Evolutionary conservation across 2,113 vertebrate species (phyloP).

Genomic region (Saguinus midas): DNA sequence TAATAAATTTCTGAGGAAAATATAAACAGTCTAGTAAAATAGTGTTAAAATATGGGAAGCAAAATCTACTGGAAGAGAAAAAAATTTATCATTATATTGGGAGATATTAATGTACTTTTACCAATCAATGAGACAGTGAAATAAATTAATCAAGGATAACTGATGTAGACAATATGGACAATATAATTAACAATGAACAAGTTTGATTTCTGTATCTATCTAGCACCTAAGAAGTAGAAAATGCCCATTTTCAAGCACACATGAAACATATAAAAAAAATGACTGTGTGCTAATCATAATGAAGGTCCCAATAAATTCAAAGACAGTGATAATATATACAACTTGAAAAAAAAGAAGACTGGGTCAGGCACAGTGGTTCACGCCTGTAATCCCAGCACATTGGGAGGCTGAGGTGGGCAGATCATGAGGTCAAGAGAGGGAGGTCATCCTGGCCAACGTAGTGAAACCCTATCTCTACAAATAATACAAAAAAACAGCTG

Average conservation of each 20-base stretch:
- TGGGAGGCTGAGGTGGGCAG: too few relatives aligned
- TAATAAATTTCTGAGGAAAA: not conserved
- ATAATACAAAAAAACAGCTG: too few relatives aligned
- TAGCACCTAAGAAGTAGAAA: not conserved
- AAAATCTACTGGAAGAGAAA: not conserved
- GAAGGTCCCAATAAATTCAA: not conserved
- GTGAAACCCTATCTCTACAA: too few relatives aligned
- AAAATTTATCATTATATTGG: not conserved
- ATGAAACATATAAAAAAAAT: not conserved
- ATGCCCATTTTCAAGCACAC: not conserved
- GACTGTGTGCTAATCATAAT: not conserved
- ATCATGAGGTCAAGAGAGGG: too few relatives aligned
- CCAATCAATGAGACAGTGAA: not conserved
- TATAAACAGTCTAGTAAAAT: not conserved
- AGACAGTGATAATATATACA: not conserved
- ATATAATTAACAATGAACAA: not conserved
- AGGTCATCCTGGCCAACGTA: too few relatives aligned
- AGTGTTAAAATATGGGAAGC: not conserved
- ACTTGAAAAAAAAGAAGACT: not conserved
- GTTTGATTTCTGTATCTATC: not conserved
- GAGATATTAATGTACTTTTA: not conserved
- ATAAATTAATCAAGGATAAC: not conserved
- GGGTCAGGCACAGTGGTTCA: too few relatives aligned
- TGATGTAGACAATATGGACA: not conserved
- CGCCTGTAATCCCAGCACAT: too few relatives aligned